These are phyloP conservation scores for Triplophysa dalaica DNA, from an alignment of 2,113 vertebrate genomes.

Conservation along the genomic window DNA sequence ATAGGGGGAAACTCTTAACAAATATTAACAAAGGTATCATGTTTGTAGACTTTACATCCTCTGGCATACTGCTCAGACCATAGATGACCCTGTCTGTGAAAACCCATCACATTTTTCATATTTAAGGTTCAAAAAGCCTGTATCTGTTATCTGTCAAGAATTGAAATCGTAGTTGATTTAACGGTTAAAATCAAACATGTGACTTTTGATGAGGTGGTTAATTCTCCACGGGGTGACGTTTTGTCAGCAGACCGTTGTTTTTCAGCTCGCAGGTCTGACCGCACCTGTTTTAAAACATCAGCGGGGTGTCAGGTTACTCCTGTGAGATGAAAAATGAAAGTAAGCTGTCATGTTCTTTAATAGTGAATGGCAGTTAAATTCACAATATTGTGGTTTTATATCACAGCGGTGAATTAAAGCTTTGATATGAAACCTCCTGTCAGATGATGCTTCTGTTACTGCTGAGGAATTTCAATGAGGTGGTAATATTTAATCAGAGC, in stretches of 20 bases:
- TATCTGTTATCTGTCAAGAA: no score
- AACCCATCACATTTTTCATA: no score
- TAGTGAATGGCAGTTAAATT: not conserved
- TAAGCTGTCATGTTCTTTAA: not conserved
- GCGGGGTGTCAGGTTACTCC: not conserved
- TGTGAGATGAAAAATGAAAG: not conserved
- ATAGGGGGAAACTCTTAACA: not conserved
- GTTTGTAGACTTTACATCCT: not conserved
- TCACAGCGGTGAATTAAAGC: not conserved
- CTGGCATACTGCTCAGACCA: not conserved
- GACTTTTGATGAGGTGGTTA: not conserved
- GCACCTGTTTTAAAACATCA: conserved; percentile 20
- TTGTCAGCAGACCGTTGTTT: conserved; percentile 7
- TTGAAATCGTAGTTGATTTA: no score
- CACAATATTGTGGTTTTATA: not conserved
- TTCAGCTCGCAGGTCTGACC: not conserved
- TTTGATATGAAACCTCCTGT: not conserved
- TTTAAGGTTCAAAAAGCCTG: no score
- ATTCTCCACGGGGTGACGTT: not conserved
- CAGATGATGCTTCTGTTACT: conserved; percentile 6
- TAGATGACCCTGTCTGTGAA: no score
- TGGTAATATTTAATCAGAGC: conserved; percentile 19
- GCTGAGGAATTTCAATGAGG: conserved; percentile 14
- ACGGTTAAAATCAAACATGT: no score
- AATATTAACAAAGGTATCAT: not conserved